Conservation (phyloP, 2,888 invertebrate species). For the Tenthredo notha region DNA sequence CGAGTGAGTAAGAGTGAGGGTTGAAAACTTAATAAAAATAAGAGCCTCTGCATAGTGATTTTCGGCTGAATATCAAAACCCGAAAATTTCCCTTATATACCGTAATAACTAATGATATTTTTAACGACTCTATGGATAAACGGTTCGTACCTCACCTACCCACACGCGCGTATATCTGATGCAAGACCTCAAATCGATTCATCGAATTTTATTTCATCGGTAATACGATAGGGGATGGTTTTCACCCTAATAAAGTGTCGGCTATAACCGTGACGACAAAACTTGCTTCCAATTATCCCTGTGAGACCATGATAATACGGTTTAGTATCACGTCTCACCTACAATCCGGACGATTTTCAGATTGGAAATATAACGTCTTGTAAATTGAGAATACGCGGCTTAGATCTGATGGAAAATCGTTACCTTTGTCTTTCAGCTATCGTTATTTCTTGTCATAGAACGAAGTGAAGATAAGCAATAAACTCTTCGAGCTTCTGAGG, state of each 20-base stretch:
- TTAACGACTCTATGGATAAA: not conserved
- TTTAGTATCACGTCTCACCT: constrained; percentile 25
- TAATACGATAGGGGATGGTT: constrained; percentile 38
- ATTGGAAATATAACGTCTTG: constrained; percentile 4
- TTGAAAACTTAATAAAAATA: constrained; percentile 47
- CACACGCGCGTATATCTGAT: not conserved
- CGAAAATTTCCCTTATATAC: not conserved
- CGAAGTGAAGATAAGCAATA: not conserved
- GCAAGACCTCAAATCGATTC: constrained; percentile 32
- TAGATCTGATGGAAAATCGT: not conserved
- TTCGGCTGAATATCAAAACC: not conserved
- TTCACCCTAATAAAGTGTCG: constrained; percentile 49
- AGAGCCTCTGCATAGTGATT: constrained; percentile 42
- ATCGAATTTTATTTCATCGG: constrained; percentile 38
- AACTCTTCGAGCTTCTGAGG: not conserved
- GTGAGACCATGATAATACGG: constrained; percentile 22
- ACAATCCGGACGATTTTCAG: constrained; percentile 2
- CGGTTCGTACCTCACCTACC: not conserved
- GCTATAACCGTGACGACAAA: constrained; percentile 48
- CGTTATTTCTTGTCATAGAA: not conserved
- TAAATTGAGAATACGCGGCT: not conserved
- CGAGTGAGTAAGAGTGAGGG: constrained; percentile 37
- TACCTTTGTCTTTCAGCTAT: not conserved
- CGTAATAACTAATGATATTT: constrained; percentile 1
- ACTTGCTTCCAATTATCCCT: constrained; percentile 50